phyloP scores from a whole-genome alignment of 2,888 invertebrate species.

The Athrips mouffetella region DNA sequence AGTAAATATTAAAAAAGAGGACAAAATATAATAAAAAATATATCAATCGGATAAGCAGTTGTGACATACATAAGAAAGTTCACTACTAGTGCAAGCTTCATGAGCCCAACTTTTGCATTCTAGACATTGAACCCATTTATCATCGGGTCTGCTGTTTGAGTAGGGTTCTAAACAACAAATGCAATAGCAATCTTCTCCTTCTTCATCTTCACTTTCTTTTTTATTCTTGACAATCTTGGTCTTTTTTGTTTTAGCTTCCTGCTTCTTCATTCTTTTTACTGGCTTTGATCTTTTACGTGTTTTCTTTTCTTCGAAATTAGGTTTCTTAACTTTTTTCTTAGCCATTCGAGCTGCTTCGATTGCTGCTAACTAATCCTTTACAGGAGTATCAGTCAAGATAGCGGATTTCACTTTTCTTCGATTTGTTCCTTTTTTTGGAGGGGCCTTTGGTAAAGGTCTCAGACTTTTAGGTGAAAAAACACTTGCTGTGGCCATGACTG shows the following conservation, averaged over 20 bases:
- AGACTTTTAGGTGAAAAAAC: too few species aligned
- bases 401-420: conserved; percentile 33
- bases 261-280: too few species aligned
- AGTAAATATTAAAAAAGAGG: too few species aligned
- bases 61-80: background rate
- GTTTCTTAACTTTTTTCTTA: too few species aligned
- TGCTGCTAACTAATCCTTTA: conserved; percentile 31
- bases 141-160: conserved; percentile 19
- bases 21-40: too few species aligned
- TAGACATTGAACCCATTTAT: too few species aligned
- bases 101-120: too few species aligned
- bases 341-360: conserved; percentile 29
- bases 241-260: too few species aligned
- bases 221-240: too few species aligned
- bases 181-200: conserved; percentile 17
- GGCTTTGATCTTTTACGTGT: too few species aligned
- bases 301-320: conserved; percentile 24
- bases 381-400: conserved; percentile 32
- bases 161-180: conserved; percentile 22
- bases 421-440: conserved; percentile 30
- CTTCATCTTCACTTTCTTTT: too few species aligned
- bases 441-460: conserved; percentile 29
- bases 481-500: too few species aligned
- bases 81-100: conserved; percentile 10
- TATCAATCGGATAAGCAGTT: conserved; percentile 5